Evolutionary conservation across 2,888 invertebrate genomes (phyloP).

Genomic region (Drosophila nigricruria): DNA sequence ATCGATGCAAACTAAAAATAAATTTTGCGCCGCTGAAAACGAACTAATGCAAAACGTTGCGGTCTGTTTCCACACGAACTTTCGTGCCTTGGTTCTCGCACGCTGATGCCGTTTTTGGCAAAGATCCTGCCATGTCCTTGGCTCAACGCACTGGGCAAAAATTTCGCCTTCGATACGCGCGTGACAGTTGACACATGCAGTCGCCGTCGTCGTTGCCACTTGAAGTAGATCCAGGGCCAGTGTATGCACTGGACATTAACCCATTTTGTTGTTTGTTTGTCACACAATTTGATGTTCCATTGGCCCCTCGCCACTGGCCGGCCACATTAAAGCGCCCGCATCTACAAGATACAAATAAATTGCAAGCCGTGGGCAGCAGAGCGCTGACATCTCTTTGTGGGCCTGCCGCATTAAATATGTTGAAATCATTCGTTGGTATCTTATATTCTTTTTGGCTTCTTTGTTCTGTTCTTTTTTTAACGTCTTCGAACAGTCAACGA

Average conservation of each 20-base stretch:
- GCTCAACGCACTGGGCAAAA: constrained; percentile 26
- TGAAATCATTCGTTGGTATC: constrained; percentile 58
- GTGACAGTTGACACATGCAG: constrained; percentile 61
- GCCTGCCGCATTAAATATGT: constrained; percentile 65
- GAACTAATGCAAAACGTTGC: constrained; percentile 72
- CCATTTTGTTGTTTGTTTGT: constrained; percentile 48
- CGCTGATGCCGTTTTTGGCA: constrained; percentile 59
- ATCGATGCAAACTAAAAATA: constrained; percentile 41
- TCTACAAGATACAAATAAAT: constrained; percentile 50
- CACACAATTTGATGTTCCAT: constrained; percentile 42
- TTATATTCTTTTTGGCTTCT: constrained; percentile 31
- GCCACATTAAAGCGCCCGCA: constrained; percentile 44
- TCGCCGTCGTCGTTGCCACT: constrained; percentile 26
- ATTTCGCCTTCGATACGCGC: constrained; percentile 64
- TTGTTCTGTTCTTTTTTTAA: constrained; percentile 14
- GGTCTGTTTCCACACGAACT: constrained; percentile 68
- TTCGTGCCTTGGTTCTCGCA: constrained; percentile 16
- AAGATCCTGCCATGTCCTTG: constrained; percentile 59
- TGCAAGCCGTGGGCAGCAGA: constrained; percentile 48
- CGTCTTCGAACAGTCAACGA: constrained; percentile 31
- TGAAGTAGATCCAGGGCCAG: constrained; percentile 54
- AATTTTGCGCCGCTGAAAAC: constrained; percentile 24
- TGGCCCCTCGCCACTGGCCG: constrained; percentile 15
- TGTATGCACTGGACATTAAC: constrained; percentile 67
- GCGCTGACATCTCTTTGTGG: constrained; percentile 70